Percentiles rank a stretch among this genome's conserved stretches.
Conservation (phyloP, 2,797 vertebrate genomes). For the Pangasius sanitwongsei region DNA sequence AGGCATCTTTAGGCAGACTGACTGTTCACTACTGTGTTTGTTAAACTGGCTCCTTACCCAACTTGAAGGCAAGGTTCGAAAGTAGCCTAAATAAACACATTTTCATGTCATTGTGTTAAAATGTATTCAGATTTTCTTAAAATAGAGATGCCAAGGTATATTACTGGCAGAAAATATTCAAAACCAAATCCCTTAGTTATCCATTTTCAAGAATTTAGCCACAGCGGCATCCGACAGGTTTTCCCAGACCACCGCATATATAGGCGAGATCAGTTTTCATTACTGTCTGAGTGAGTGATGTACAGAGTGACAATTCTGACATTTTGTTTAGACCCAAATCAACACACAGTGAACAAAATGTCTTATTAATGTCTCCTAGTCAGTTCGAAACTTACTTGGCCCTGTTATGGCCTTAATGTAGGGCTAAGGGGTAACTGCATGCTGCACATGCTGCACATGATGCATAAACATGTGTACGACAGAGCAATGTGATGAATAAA, state of each 20-base stretch:
- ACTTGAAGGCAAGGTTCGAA: not conserved
- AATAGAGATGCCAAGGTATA: not conserved
- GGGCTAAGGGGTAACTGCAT: not conserved
- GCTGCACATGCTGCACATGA: not conserved
- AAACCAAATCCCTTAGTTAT: not conserved
- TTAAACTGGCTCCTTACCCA: not conserved
- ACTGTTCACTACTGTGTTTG: not conserved
- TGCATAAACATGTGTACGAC: not conserved
- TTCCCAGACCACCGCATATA: not conserved
- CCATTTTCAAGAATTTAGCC: not conserved
- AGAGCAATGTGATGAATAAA: slow-evolving; percentile 18
- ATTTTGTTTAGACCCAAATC: not conserved
- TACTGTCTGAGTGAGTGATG: not conserved
- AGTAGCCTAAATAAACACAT: not conserved
- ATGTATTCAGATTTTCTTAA: not conserved
- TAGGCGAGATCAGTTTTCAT: not conserved
- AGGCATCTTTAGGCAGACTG: not conserved
- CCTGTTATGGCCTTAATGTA: not conserved
- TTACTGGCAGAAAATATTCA: not conserved
- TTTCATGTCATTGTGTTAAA: not conserved
- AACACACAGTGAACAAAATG: slow-evolving; percentile 1
- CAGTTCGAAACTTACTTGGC: not conserved
- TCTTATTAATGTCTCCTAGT: not conserved
- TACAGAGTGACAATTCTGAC: not conserved
- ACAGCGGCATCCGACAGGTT: not conserved